These are phyloP conservation scores for Peromyscus leucopus DNA, from an alignment of 2,113 vertebrate genomes.

Conservation along the genomic window DNA sequence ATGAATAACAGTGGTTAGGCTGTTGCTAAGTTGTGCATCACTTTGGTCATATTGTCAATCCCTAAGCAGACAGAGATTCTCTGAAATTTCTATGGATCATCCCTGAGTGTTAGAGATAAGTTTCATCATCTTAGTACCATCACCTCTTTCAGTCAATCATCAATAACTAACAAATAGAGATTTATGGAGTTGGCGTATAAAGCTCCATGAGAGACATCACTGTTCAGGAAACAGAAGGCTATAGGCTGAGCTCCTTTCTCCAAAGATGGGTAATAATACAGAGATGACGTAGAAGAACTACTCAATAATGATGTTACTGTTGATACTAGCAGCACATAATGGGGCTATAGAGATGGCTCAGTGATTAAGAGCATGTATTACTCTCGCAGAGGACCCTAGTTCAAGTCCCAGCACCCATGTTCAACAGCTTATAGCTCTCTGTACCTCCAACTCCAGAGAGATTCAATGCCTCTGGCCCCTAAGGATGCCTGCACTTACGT, in stretches of 20 bases:
- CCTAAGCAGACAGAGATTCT: conserved; percentile 54
- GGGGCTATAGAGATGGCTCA: not conserved
- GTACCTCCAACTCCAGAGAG: not conserved
- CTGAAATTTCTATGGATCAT: conserved; percentile 58
- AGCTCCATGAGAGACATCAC: not conserved
- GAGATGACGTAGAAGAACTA: conserved; percentile 1
- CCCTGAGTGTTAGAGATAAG: conserved; percentile 61
- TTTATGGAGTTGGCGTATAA: not conserved
- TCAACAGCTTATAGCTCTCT: not conserved
- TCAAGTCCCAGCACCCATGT: not conserved
- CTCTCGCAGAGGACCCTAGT: not conserved
- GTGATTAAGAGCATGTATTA: not conserved
- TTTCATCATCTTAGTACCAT: conserved; percentile 32
- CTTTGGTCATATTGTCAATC: conserved; percentile 69
- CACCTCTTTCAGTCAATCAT: conserved; percentile 51
- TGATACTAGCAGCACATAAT: not conserved
- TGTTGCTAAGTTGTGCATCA: conserved; percentile 66
- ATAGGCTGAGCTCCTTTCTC: not conserved
- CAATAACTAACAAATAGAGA: conserved; percentile 60
- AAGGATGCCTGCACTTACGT: too few species aligned
- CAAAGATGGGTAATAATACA: not conserved
- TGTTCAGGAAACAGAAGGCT: conserved; percentile 40
- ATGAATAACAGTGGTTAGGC: conserved; percentile 55
- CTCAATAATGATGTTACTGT: not conserved
- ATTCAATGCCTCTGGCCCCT: not conserved